Conservation (phyloP, 2,888 invertebrate species). For the Phortica magna region DNA sequence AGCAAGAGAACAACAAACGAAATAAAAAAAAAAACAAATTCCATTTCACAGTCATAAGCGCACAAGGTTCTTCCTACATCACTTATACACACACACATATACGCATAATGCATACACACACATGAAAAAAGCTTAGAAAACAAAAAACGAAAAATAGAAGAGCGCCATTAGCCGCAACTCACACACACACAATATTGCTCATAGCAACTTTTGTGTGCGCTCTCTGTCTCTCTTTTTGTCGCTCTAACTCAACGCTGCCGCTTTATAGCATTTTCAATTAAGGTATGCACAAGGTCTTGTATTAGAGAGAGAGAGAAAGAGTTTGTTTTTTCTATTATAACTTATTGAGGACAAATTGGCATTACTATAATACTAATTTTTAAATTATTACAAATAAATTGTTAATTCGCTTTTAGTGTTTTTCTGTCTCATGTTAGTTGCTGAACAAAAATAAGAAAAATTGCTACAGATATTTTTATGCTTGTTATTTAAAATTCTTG, state of each 20-base stretch:
- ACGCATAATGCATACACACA: conserved; percentile 29
- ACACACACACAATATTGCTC: conserved; percentile 41
- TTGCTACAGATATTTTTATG: no score
- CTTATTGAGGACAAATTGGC: no score
- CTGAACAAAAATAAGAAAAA: no score
- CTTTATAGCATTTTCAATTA: conserved; percentile 27
- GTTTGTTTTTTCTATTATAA: no score
- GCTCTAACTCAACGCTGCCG: background rate
- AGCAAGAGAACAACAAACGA: conserved; percentile 32
- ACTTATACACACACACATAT: conserved; percentile 42
- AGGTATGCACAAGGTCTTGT: no score
- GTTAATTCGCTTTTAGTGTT: no score
- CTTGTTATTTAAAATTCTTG: no score
- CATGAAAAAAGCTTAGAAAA: conserved; percentile 34
- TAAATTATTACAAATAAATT: no score
- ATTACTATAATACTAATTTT: no score
- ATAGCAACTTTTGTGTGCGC: no score
- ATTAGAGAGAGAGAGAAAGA: no score
- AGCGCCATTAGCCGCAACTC: conserved; percentile 46
- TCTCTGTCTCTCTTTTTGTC: background rate
- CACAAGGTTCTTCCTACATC: conserved; percentile 77
- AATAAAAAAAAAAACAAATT: conserved; percentile 55
- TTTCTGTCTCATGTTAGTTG: no score
- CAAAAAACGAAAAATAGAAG: conserved; percentile 41
- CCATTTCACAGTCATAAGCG: conserved; percentile 72